Conservation (phyloP, 1,140 invertebrate species). For the Theocolax elegans region DNA sequence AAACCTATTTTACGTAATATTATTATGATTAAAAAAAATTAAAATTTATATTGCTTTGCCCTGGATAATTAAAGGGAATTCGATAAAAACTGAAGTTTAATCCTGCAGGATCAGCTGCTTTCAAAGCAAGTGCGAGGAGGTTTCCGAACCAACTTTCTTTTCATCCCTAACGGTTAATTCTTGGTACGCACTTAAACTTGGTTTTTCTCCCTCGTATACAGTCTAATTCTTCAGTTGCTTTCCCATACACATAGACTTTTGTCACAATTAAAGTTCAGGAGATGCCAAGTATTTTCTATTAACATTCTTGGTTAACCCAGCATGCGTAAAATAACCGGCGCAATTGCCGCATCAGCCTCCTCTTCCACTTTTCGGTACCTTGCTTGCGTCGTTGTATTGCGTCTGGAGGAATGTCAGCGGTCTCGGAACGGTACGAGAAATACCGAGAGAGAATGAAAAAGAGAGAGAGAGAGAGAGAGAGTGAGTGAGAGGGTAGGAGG, state of each 20-base stretch:
- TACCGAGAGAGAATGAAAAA: not conserved
- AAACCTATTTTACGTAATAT: too few species aligned
- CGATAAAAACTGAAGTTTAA: too few species aligned
- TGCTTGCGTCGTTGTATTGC: not conserved
- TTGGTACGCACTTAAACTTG: not conserved
- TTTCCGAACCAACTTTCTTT: too few species aligned
- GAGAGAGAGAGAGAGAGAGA: conserved; percentile 3
- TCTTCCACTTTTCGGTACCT: not conserved
- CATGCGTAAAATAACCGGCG: conserved; percentile 58
- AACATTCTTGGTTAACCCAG: conserved; percentile 63
- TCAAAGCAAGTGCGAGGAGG: too few species aligned
- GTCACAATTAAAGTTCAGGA: conserved; percentile 59
- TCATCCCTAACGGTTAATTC: too few species aligned
- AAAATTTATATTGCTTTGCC: too few species aligned
- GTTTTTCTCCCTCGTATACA: not conserved
- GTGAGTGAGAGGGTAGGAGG: not conserved
- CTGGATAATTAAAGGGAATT: too few species aligned
- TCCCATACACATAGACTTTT: too few species aligned
- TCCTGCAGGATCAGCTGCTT: too few species aligned
- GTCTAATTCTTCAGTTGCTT: too few species aligned
- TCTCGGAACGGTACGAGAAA: not conserved
- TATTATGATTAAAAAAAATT: too few species aligned
- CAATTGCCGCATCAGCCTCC: conserved; percentile 44
- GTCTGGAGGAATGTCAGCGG: not conserved
- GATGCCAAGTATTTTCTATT: conserved; percentile 64